These are phyloP conservation scores for Catocala nupta DNA, from an alignment of 2,888 invertebrate genomes.

Conservation along the genomic window DNA sequence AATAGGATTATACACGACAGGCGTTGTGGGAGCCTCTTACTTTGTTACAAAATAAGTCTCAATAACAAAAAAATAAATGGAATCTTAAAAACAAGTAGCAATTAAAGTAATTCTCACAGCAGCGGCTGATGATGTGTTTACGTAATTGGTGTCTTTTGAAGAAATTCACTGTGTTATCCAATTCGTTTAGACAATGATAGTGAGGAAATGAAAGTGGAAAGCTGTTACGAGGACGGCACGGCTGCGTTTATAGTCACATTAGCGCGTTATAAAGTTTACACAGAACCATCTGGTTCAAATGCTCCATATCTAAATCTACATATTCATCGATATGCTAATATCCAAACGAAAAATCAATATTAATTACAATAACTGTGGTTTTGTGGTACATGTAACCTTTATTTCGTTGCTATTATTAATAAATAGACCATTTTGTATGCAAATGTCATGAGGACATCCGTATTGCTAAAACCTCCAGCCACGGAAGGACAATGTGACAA, in stretches of 20 bases:
- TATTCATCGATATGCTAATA: conserved; percentile 39
- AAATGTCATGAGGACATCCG: conserved; percentile 36
- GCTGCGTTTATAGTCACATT: conserved; percentile 61
- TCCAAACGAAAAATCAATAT: conserved; percentile 20
- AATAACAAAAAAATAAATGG: conserved; percentile 74
- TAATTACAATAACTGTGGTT: conserved; percentile 27
- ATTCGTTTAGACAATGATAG: conserved; percentile 83
- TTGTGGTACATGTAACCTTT: conserved; percentile 33
- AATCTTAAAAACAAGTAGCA: conserved; percentile 70
- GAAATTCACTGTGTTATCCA: conserved; percentile 83
- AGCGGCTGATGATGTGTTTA: conserved; percentile 70
- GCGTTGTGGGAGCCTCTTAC: conserved; percentile 70
- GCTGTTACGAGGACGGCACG: conserved; percentile 78
- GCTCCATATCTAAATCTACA: conserved; percentile 35
- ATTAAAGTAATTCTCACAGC: conserved; percentile 81
- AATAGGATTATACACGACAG: conserved; percentile 49
- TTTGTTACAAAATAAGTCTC: conserved; percentile 72
- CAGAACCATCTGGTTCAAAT: conserved; percentile 20
- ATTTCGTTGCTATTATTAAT: conserved; percentile 41
- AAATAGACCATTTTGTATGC: conserved; percentile 40
- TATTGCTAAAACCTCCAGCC: conserved; percentile 20
- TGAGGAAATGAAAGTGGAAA: conserved; percentile 84
- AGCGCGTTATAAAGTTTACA: conserved; percentile 42
- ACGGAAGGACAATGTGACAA: conserved; percentile 24
- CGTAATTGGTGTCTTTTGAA: conserved; percentile 76